Evolutionary conservation across 2,888 invertebrate species (phyloP).

Genomic region (Drosophila differens): DNA sequence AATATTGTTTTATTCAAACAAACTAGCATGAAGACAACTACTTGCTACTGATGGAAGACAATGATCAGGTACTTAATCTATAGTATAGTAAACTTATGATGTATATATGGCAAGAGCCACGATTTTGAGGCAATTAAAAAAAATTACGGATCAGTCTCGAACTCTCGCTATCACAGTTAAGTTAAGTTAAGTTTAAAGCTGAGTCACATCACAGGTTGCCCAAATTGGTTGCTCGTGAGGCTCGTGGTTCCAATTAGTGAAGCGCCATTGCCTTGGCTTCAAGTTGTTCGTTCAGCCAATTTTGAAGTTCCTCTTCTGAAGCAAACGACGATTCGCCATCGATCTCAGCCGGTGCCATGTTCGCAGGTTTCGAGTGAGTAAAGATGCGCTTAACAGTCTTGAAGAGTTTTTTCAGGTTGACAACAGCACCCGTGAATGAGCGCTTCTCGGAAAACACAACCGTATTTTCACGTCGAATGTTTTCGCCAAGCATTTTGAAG

Average conservation of each 20-base stretch:
- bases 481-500: slow-evolving; percentile 54
- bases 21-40: slow-evolving; percentile 66
- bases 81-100: slow-evolving; percentile 22
- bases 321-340: slow-evolving; percentile 22
- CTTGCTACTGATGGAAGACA: slow-evolving; percentile 55
- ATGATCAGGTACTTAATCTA: slow-evolving; percentile 52
- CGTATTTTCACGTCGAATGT: slow-evolving; percentile 25
- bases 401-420: slow-evolving; percentile 62
- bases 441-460: slow-evolving; percentile 30
- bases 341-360: slow-evolving; percentile 6
- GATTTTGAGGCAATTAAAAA: slow-evolving; percentile 20
- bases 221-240: slow-evolving; percentile 5
- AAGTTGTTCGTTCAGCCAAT: slow-evolving; percentile 70
- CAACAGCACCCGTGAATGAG: slow-evolving; percentile 57
- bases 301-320: slow-evolving; percentile 72
- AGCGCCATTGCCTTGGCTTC: slow-evolving; percentile 34
- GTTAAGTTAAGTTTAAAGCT: slow-evolving; percentile 55
- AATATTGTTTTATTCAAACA: slow-evolving; percentile 53
- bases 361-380: slow-evolving; percentile 31
- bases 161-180: slow-evolving; percentile 65
- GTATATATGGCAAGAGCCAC: slow-evolving; percentile 41
- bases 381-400: slow-evolving; percentile 62
- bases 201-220: slow-evolving; percentile 60
- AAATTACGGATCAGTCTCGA: slow-evolving; percentile 47
- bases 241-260: slow-evolving; percentile 4